phyloP scores from a whole-genome alignment of 2,113 vertebrate species.

The Paraplagusia blochii region DNA sequence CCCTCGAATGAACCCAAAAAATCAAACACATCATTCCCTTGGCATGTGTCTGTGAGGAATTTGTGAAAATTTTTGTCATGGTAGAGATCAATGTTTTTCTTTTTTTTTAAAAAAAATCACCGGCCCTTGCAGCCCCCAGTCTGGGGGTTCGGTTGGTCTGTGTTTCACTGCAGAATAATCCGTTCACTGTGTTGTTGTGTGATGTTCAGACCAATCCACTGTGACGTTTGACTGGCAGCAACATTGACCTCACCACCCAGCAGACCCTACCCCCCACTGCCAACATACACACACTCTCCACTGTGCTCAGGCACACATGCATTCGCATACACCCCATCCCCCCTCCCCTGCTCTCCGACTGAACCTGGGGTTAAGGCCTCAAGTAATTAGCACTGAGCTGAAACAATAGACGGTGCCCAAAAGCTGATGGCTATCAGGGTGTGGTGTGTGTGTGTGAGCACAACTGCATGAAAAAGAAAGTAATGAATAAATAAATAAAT shows the following conservation, averaged over 20 bases:
- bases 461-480: slow-evolving; percentile 19
- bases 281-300: slow-evolving; percentile 14
- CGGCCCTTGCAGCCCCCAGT: too few relatives aligned
- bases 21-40: too few relatives aligned
- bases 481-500: slow-evolving; percentile 11
- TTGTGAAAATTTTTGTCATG: too few relatives aligned
- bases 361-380: slow-evolving; percentile 62
- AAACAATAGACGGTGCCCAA: slow-evolving; percentile 66
- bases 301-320: slow-evolving; percentile 1
- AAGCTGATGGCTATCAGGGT: slow-evolving; percentile 65
- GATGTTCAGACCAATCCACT: slow-evolving; percentile 36
- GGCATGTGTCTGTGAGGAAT: too few relatives aligned
- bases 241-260: slow-evolving; percentile 46
- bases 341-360: slow-evolving; percentile 40
- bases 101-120: too few relatives aligned
- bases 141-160: too few relatives aligned
- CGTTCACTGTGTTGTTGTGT: slow-evolving; percentile 16
- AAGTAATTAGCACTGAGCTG: slow-evolving; percentile 70
- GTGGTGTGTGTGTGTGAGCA: slow-evolving; percentile 10
- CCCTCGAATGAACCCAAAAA: neutral
- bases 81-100: too few relatives aligned
- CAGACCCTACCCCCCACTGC: slow-evolving; percentile 15
- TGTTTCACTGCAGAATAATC: too few relatives aligned
- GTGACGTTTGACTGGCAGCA: slow-evolving; percentile 67
- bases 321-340: slow-evolving; percentile 21